Conservation (phyloP, 2,797 vertebrate genomes). For the Scomberomorus guttatus region DNA sequence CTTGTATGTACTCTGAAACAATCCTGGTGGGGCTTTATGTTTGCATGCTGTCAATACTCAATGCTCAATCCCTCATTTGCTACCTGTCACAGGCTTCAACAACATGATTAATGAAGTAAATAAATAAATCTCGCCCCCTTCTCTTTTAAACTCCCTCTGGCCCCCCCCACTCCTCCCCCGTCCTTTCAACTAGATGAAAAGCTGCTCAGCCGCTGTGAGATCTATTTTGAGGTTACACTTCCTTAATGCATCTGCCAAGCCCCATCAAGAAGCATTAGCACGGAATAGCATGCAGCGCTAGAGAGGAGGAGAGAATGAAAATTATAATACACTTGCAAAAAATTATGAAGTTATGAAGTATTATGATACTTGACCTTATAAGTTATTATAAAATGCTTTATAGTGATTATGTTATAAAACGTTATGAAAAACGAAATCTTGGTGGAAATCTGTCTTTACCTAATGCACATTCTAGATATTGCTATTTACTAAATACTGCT, state of each 20-base stretch:
- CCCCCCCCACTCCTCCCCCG: neutral
- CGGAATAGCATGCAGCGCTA: neutral
- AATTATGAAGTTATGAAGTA: too few relatives aligned
- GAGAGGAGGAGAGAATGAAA: neutral
- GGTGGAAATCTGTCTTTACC: neutral
- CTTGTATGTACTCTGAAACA: neutral
- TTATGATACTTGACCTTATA: too few relatives aligned
- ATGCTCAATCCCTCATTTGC: conserved; percentile 39
- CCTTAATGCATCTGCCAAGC: conserved; percentile 61
- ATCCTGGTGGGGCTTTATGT: neutral
- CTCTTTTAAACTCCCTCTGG: conserved; percentile 24
- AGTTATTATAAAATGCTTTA: too few relatives aligned
- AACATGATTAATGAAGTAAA: conserved; percentile 73
- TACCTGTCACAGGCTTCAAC: conserved; percentile 54
- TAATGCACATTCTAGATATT: neutral
- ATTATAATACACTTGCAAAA: too few relatives aligned
- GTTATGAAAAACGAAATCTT: neutral
- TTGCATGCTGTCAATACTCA: conserved; percentile 6
- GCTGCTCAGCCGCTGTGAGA: conserved; percentile 33
- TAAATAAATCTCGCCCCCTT: conserved; percentile 48
- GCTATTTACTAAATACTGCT: too few relatives aligned
- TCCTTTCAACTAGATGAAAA: conserved; percentile 64
- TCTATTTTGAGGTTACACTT: conserved; percentile 61
- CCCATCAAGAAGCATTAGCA: conserved; percentile 66
- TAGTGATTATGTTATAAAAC: too few relatives aligned